Base-by-base conservation (phyloP, 1,140 invertebrate genomes). In the Brachionus manjavacas region DNA sequence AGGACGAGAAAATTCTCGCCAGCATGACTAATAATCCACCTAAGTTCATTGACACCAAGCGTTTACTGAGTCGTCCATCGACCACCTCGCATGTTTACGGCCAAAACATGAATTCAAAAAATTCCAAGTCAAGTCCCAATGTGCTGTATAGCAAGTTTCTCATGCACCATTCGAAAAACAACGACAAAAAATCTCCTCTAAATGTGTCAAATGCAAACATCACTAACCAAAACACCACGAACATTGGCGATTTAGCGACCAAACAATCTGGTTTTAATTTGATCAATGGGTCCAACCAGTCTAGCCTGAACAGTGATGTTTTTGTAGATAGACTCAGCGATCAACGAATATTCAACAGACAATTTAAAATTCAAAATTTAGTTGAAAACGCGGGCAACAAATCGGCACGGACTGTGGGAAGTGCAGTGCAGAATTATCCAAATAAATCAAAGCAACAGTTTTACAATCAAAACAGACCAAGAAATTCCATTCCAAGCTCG, bases 291-390 rank as follows among this genome's bases (percentile, higher is more conserved):
- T 76, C 72, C 9, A 76, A 76, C 25, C 72, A 76, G 49, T 76
- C 72, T 11, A 76, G 72, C 46, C 25, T 76, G 20, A 76, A 76
- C n/a, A 76, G 72, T 49, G 72, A 76, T 49, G 43, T 76, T 76
- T 76, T 76, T 76, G 72, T 76, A 20, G 72, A 76, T 52, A 46
- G 72, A 49, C 25, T 76, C n/a, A 76, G 72, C 31, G 72, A 76
- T 76, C 72, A 76, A 49, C 4, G 72, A 76, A 76, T 76, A 76
- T 76, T 76, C n/a, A 76, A 76, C 52, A 76, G 72, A 52, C 72
- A 76, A 49, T 76, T 76, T 76, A 76, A 76, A 76, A 76, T 76
- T 28, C 68, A 72, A 20, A 72, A 72, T 72, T 72, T 41, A 23
- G 41, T 20, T 16, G 68, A 72, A n/a, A 49, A 28, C 9, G 23